Base-by-base conservation (phyloP, 2,113 vertebrate species). In the Marmota flaviventris region DNA sequence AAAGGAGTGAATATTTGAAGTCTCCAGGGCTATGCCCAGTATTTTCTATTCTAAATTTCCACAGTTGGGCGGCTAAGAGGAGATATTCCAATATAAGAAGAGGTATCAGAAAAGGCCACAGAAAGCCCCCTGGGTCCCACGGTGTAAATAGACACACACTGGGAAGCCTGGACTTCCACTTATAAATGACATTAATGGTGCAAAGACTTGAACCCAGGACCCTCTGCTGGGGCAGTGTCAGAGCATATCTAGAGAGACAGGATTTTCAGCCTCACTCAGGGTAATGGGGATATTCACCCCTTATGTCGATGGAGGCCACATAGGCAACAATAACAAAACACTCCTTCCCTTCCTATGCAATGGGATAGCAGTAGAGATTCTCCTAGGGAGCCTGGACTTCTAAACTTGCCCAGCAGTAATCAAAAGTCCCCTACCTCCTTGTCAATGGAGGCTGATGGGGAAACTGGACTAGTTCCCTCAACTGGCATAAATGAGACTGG, bases 21-120 rank as follows among this genome's bases (percentile, higher is more conserved):
- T 56, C n/a, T 87, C 65, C 2, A 10, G 5, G 65, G 48, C n/a
- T 8, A 14, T 37, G 56, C 29, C 72, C 17, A 27, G 6, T 48
- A 24, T 83, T 27, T 93, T 51, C 42, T 72, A 70, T 51, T 69
- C 39, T 53, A 69, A 24, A 75, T 29, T 16, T 61, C 42, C 24
- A 81, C 5, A 39, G 3, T 1, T 45, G 9, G 34, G 12, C 69
- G 39, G 65, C 39, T 32, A 29, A 29, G 24, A 93, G 27, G 22
- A 84, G 17, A 27, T 3, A 61, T 1, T 29, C 5, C 63, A 84
- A 86, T 4, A 90, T 0, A n/a, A 2, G 9, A 1, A 14, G 0
- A 32, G 9, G 4, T 69, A 37, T 89, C 37, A 86, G 25, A 61
- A 73, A 53, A 61, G 2, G 5, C 27, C 45, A 48, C 8, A 91